These are phyloP conservation scores for Eledone cirrhosa DNA, from an alignment of 2,888 invertebrate species.

Conservation along the genomic window DNA sequence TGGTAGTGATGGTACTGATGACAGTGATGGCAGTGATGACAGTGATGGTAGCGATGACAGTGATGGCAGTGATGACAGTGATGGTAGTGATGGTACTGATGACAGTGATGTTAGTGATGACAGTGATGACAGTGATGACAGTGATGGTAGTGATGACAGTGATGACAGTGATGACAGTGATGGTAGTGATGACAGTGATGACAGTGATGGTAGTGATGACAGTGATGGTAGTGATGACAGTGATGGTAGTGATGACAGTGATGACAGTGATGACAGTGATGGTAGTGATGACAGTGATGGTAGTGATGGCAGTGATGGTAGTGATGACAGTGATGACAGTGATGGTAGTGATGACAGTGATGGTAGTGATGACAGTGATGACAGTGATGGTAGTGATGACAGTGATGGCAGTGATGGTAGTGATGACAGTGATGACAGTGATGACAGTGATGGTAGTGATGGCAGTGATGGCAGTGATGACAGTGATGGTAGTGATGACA, in stretches of 20 bases:
- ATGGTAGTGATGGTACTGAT: background rate
- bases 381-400: conserved; percentile 28
- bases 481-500: conserved; percentile 26
- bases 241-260: conserved; percentile 16
- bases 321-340: conserved; percentile 10
- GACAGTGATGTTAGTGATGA: too few species aligned
- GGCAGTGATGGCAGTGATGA: conserved; percentile 29
- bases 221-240: background rate
- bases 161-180: conserved; percentile 20
- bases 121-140: conserved; percentile 27
- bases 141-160: conserved; percentile 30
- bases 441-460: conserved; percentile 28
- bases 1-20: background rate
- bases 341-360: conserved; percentile 30
- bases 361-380: conserved; percentile 29
- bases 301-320: conserved; percentile 19
- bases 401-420: conserved; percentile 29
- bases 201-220: background rate
- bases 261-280: conserved; percentile 1
- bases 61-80: conserved; percentile 28
- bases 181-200: conserved; percentile 24
- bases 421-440: conserved; percentile 28
- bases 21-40: background rate
- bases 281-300: background rate
- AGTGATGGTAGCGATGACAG: conserved; percentile 27